Evolutionary conservation across 35 echinoderm and acorn worm species (phyloP).

Genomic region (Ophioderma brevispina): DNA sequence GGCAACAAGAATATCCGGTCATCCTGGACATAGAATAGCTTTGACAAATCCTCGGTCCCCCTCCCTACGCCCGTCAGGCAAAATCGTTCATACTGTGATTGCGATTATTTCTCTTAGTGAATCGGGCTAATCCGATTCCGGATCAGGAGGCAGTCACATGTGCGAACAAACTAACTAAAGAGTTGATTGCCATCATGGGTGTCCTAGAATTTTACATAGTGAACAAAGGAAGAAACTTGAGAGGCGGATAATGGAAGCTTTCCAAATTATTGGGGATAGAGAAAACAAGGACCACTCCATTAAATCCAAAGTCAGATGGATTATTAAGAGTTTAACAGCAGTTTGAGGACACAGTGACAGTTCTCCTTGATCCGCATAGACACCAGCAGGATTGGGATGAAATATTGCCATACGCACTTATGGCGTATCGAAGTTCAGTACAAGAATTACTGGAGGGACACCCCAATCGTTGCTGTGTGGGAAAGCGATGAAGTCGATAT

Average conservation of each 20-base stretch:
- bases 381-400: conserved; percentile 51
- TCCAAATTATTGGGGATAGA: conserved; percentile 43
- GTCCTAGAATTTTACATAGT: not conserved
- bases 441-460: conserved; percentile 42
- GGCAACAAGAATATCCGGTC: not conserved
- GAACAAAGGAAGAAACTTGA: conserved; percentile 72
- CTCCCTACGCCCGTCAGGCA: not conserved
- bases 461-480: conserved; percentile 61
- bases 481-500: conserved; percentile 44
- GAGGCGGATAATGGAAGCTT: conserved; percentile 40
- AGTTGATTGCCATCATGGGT: conserved; percentile 10
- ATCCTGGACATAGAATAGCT: conserved; percentile 21
- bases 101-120: conserved; percentile 77
- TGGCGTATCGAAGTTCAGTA: conserved; percentile 16
- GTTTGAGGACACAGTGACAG: conserved; percentile 4
- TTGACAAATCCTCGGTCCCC: conserved; percentile 40
- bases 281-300: conserved; percentile 73
- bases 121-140: conserved; percentile 67
- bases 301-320: conserved; percentile 61
- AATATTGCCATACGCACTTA: conserved; percentile 19
- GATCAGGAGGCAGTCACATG: conserved; percentile 24
- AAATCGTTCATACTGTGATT: conserved; percentile 36
- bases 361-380: conserved; percentile 14
- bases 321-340: conserved; percentile 64
- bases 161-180: not conserved